phyloP scores from a whole-genome alignment of 2,113 vertebrate species.

The Sprattus sprattus region DNA sequence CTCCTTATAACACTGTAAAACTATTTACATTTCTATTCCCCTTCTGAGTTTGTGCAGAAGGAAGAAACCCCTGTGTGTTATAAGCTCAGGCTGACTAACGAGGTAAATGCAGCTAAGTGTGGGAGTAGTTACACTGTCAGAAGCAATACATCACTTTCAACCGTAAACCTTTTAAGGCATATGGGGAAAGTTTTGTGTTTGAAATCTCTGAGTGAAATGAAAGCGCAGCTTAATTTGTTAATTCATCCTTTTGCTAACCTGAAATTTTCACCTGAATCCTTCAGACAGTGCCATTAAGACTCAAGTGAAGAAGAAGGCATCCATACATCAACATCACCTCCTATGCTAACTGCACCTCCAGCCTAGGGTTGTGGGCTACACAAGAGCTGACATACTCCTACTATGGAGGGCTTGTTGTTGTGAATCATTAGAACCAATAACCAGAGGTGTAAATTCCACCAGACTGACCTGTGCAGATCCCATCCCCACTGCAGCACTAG shows the following conservation, averaged over 20 bases:
- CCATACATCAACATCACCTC: neutral
- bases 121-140: slow-evolving; percentile 10
- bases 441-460: slow-evolving; percentile 7
- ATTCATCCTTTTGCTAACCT: neutral
- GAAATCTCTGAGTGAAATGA: neutral
- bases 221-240: neutral
- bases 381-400: neutral
- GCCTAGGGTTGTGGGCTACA: neutral
- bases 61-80: neutral
- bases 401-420: neutral
- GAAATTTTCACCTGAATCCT: neutral
- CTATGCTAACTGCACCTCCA: neutral
- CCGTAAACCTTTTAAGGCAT: neutral
- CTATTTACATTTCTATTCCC: neutral
- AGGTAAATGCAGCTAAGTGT: slow-evolving; percentile 11
- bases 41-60: neutral
- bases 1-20: neutral
- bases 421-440: slow-evolving; percentile 12
- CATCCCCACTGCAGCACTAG: neutral
- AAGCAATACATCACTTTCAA: slow-evolving; percentile 10
- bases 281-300: neutral
- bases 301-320: neutral
- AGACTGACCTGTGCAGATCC: neutral
- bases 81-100: neutral
- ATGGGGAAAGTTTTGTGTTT: neutral